phyloP scores from a whole-genome alignment of 2,113 vertebrate species.

The Chaenogobius annularis region DNA sequence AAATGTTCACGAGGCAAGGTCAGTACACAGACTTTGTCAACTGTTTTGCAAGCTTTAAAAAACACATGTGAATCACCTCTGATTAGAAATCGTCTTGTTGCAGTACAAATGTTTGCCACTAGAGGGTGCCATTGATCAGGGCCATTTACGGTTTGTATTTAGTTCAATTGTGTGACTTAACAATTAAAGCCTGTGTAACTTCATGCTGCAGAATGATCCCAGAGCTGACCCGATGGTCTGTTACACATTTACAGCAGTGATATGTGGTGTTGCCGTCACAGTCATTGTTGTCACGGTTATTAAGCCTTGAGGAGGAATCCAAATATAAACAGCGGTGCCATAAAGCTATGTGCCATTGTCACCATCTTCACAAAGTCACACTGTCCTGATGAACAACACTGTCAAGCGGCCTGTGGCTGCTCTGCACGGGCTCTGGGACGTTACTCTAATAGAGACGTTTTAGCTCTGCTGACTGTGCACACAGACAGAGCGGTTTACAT shows the following conservation, averaged over 20 bases:
- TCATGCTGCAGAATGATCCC: no score
- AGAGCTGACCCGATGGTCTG: not conserved
- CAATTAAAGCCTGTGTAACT: no score
- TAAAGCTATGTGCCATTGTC: constrained; percentile 63
- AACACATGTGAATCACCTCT: no score
- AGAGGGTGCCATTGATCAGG: constrained; percentile 36
- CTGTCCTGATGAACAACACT: constrained; percentile 47
- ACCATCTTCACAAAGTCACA: constrained; percentile 65
- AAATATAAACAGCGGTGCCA: constrained; percentile 67
- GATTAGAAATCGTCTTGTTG: not conserved
- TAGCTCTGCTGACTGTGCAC: not conserved
- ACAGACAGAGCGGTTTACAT: not conserved
- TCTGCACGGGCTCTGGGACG: not conserved
- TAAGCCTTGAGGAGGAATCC: constrained; percentile 54
- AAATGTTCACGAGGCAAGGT: not conserved
- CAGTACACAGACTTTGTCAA: not conserved
- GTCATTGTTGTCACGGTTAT: constrained; percentile 53
- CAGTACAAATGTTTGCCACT: constrained; percentile 23
- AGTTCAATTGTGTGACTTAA: no score
- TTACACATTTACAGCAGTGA: not conserved
- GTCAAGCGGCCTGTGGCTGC: constrained; percentile 4
- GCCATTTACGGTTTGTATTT: not conserved
- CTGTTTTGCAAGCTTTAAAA: no score
- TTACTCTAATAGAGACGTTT: not conserved
- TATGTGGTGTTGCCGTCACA: constrained; percentile 25